Conservation (phyloP, 92 coral and sea anemone genomes). For the Isaurus tuberculatus region DNA sequence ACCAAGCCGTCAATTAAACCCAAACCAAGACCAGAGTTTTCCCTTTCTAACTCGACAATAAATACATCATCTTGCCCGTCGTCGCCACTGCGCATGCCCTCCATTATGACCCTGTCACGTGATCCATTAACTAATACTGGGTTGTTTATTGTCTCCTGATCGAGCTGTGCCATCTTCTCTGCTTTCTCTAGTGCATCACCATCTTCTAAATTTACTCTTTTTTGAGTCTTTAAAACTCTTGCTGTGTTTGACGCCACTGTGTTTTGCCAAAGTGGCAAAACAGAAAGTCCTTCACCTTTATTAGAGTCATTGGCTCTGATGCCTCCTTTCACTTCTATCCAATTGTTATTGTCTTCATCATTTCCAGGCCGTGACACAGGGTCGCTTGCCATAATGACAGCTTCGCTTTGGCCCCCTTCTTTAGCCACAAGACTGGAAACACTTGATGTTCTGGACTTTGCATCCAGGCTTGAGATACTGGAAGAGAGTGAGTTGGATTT, state of each 20-base stretch:
- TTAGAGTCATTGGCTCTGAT: slow-evolving; percentile 39
- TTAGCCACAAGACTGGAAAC: slow-evolving; percentile 59
- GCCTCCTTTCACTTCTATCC: slow-evolving; percentile 80
- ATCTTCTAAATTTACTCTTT: slow-evolving; percentile 56
- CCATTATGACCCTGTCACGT: slow-evolving; percentile 57
- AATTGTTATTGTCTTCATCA: slow-evolving; percentile 63
- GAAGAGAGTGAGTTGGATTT: slow-evolving; percentile 26
- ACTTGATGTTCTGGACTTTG: slow-evolving; percentile 53
- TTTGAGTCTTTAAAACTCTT: slow-evolving; percentile 35
- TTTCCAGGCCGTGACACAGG: slow-evolving; percentile 2
- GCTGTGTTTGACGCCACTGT: slow-evolving; percentile 39
- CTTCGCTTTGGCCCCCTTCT: slow-evolving; percentile 76
- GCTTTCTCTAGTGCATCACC: slow-evolving; percentile 61
- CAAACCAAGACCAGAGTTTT: slow-evolving; percentile 87
- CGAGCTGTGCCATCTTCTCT: slow-evolving; percentile 69
- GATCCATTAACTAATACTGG: slow-evolving; percentile 36
- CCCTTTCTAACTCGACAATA: slow-evolving; percentile 91
- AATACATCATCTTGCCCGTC: slow-evolving; percentile 99
- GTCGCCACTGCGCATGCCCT: slow-evolving; percentile 91
- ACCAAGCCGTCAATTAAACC: slow-evolving; percentile 99
- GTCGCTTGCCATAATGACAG: neutral
- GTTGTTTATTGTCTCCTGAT: slow-evolving; percentile 52
- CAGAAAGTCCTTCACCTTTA: slow-evolving; percentile 75
- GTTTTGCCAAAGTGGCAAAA: slow-evolving; percentile 70
- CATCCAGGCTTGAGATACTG: slow-evolving; percentile 2